A percentile compares a stretch with the other conserved stretches of the same genome.
Evolutionary conservation across 35 echinoderm and acorn worm genomes (phyloP).

Genomic region (Patiria miniata): DNA sequence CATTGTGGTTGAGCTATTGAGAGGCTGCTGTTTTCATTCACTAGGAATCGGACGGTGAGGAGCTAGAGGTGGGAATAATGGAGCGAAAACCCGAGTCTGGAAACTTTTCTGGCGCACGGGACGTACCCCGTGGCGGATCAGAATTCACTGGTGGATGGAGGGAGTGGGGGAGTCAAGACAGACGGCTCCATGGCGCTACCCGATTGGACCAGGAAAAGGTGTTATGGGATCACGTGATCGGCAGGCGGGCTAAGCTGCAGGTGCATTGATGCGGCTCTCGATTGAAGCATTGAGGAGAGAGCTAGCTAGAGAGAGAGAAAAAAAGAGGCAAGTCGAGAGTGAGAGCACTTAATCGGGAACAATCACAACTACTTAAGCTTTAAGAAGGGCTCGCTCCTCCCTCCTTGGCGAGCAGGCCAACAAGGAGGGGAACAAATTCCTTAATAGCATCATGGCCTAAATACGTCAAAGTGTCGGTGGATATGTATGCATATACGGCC

Average conservation of each 20-base stretch:
- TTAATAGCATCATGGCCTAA: background rate
- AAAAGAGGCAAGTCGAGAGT: too few species aligned
- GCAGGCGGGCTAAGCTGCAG: background rate
- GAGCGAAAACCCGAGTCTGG: background rate
- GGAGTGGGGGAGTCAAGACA: background rate
- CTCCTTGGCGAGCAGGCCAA: background rate
- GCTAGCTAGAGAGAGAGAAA: background rate
- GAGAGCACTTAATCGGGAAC: conserved; percentile 9
- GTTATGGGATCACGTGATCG: conserved; percentile 12
- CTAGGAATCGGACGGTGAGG: too few species aligned
- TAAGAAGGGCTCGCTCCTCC: background rate
- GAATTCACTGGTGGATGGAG: too few species aligned
- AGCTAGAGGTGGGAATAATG: too few species aligned
- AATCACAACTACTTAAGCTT: background rate
- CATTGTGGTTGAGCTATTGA: background rate
- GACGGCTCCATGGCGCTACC: background rate
- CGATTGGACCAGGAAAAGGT: conserved; percentile 23
- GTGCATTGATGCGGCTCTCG: background rate
- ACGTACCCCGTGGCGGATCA: background rate
- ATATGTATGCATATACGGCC: too few species aligned
- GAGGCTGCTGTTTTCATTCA: too few species aligned
- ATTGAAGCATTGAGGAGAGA: too few species aligned
- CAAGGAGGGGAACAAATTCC: background rate
- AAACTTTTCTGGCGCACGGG: background rate
- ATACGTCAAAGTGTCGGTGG: conserved; percentile 1